Evolutionary conservation across 2,113 vertebrate genomes (phyloP), one percentile per base, ranked within the genome.

Genomic region (Fregata magnificens): DNA sequence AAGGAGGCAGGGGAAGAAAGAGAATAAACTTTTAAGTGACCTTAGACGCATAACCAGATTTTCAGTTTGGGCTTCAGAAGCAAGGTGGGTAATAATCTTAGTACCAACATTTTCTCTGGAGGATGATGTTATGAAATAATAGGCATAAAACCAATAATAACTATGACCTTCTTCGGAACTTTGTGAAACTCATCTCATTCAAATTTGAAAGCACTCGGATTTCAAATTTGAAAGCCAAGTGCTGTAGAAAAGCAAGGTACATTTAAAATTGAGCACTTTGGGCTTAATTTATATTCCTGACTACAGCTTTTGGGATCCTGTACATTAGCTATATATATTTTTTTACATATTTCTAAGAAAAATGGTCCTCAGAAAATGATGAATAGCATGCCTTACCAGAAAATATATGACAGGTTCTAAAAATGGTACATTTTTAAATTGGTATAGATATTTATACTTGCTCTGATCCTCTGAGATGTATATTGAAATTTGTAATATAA

Each of bases 401-500:
- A 94, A 96, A 94, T 89, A 95, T 94, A 94, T 74, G 83, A 85
- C 77, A 91, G 72, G 53, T 94, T 95, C 93, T 91, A 95, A 95
- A 96, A 96, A 82, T 50, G 83, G 95, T 87, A 89, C 81, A 85
- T 93, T 95, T 97, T 91, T 17, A 95, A 97, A 97, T 91, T 86
- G 80, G 77, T 85, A 82, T 62, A 91, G 93, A 95, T 97, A 97
- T 97, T 97, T 97, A 95, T 91, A 94, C 70, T 95, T 89, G 86
- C 81, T 96, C 83, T 93, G 95, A 97, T 96, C 94, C 96, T 95
- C 66, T 94, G 95, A 96, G 96, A 96, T 94, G 62, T 94, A 77
- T 85, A 89, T 91, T 96, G 95, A 96, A 94, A 97, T 95, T 28
- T 82, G 81, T 69, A 95, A 94, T 85, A 95, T 84, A 94, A 96